Conservation (phyloP, 1,140 invertebrate species). For the Drosophila rufa region DNA sequence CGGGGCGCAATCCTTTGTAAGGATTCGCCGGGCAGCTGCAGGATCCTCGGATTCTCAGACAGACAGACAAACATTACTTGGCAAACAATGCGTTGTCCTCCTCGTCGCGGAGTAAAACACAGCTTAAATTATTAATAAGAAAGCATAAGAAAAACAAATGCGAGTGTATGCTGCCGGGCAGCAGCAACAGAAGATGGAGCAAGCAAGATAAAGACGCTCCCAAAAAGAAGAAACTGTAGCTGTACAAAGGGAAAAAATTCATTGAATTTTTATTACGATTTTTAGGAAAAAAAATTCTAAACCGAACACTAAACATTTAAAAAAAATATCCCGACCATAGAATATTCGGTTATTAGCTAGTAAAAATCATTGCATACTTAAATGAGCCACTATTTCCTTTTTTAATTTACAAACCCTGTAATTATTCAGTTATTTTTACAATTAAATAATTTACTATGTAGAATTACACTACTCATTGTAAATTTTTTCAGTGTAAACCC, state of each 20-base stretch:
- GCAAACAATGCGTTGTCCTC: constrained; percentile 68
- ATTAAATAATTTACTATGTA: too few relatives aligned
- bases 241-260: constrained; percentile 8
- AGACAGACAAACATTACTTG: constrained; percentile 39
- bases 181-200: not conserved
- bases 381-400: too few relatives aligned
- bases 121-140: constrained; percentile 82
- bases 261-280: not conserved
- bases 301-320: not conserved
- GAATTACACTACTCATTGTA: not conserved
- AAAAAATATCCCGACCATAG: not conserved
- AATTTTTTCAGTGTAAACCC: not conserved
- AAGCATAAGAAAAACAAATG: constrained; percentile 80
- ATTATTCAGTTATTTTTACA: too few relatives aligned
- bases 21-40: constrained; percentile 31
- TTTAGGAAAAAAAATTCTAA: not conserved
- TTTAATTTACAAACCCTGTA: too few relatives aligned
- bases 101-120: constrained; percentile 66
- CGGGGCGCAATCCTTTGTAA: constrained; percentile 75
- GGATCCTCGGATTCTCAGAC: constrained; percentile 26
- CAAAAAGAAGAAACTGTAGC: constrained; percentile 23
- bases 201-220: constrained; percentile 53
- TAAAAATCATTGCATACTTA: constrained; percentile 1
- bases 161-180: constrained; percentile 58
- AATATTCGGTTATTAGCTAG: too few relatives aligned